phyloP scores from a whole-genome alignment of 2,113 vertebrate species.

The Mesoclemmys tuberculata region DNA sequence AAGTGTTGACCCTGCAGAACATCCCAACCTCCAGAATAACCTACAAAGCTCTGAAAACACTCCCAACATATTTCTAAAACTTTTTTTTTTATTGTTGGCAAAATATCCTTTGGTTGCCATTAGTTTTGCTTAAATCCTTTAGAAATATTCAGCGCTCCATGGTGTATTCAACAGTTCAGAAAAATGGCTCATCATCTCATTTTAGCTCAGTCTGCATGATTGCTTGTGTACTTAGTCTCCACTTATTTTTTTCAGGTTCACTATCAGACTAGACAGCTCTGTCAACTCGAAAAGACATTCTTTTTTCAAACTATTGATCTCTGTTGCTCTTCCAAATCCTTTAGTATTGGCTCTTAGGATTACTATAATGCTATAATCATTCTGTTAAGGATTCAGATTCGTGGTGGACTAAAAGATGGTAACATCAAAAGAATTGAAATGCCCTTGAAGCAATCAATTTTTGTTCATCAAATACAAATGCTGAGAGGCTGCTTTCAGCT shows the following conservation, averaged over 20 bases:
- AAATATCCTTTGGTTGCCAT: slow-evolving; percentile 82
- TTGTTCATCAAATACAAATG: slow-evolving; percentile 88
- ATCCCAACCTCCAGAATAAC: slow-evolving; percentile 70
- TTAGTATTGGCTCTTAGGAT: slow-evolving; percentile 90
- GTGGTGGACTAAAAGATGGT: slow-evolving; percentile 81
- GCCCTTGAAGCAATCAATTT: slow-evolving; percentile 89
- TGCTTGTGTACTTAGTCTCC: slow-evolving; percentile 75
- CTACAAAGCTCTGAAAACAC: slow-evolving; percentile 65
- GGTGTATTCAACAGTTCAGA: slow-evolving; percentile 64
- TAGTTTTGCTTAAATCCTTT: slow-evolving; percentile 82
- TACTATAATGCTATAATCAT: slow-evolving; percentile 92
- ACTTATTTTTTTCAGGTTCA: slow-evolving; percentile 83
- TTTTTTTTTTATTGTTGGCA: slow-evolving; percentile 65
- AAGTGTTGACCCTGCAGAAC: slow-evolving; percentile 76
- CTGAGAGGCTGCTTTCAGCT: slow-evolving; percentile 82
- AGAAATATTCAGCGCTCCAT: slow-evolving; percentile 77
- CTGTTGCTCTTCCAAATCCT: slow-evolving; percentile 86
- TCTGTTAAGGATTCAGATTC: slow-evolving; percentile 88
- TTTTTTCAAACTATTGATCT: slow-evolving; percentile 90
- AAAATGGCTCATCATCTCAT: slow-evolving; percentile 64
- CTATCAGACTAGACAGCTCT: slow-evolving; percentile 80
- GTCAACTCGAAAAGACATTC: slow-evolving; percentile 84
- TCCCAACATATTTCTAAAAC: slow-evolving; percentile 76
- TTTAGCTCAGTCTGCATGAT: slow-evolving; percentile 34
- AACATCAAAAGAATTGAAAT: slow-evolving; percentile 88